Percentiles rank a stretch among this genome's conserved stretches.
phyloP scores from a whole-genome alignment of 2,888 invertebrate genomes.

The Bugula neritina region DNA sequence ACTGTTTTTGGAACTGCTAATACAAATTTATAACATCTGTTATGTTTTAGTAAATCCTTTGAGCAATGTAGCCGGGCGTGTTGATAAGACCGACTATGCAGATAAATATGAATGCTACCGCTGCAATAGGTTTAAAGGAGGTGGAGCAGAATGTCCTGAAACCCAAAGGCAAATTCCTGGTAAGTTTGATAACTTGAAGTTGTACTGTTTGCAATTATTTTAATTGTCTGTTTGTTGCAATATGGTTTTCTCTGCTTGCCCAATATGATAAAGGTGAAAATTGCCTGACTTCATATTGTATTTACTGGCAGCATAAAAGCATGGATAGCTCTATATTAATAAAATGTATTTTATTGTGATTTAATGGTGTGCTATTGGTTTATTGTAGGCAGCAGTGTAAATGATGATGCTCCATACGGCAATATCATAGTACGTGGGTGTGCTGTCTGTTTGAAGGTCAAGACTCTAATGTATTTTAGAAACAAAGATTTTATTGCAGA shows the following conservation, averaged over 20 bases:
- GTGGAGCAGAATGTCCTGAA: constrained; percentile 10
- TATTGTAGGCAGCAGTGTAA: constrained; percentile 2
- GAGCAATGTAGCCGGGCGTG: neutral
- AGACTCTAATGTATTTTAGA: neutral
- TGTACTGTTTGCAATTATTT: too few species aligned
- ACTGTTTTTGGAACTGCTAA: too few species aligned
- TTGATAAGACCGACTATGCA: neutral
- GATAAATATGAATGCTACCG: constrained; percentile 4
- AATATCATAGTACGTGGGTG: neutral
- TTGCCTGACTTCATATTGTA: too few species aligned
- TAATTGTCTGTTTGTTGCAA: too few species aligned
- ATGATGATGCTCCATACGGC: neutral
- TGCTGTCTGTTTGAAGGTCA: constrained; percentile 6
- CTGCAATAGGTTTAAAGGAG: constrained; percentile 10
- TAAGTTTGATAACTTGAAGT: too few species aligned
- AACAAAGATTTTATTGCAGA: constrained; percentile 23
- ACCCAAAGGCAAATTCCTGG: constrained; percentile 1
- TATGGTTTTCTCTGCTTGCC: too few species aligned
- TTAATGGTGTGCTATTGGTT: too few species aligned
- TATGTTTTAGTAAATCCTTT: constrained; percentile 3
- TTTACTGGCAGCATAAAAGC: too few species aligned
- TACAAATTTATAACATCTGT: too few species aligned
- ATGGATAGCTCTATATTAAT: too few species aligned
- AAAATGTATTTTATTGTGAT: too few species aligned
- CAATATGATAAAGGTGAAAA: too few species aligned